Evolutionary conservation across 1,140 invertebrate genomes (phyloP).

Genomic region (Drosophila ohnishii): DNA sequence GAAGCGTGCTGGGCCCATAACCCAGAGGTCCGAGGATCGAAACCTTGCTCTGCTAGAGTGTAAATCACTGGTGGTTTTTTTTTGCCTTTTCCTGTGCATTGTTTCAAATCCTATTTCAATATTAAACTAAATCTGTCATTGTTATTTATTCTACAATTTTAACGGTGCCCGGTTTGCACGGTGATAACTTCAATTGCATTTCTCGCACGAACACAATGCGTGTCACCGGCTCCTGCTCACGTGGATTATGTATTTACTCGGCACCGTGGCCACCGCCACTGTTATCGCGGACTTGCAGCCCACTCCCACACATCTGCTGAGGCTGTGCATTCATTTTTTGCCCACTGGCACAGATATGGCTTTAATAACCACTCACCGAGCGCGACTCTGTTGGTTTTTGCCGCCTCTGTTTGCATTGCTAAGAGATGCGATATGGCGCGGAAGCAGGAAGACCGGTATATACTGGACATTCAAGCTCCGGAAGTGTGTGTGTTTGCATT

Average conservation of each 20-base stretch:
- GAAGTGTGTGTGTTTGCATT: conserved; percentile 14
- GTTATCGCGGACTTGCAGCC: conserved; percentile 39
- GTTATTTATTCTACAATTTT: neutral
- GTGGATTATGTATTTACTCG: conserved; percentile 73
- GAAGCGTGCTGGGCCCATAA: conserved; percentile 99
- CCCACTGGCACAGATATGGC: conserved; percentile 68
- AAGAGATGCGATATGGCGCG: conserved; percentile 25
- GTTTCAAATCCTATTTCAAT: neutral
- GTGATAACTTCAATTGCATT: neutral
- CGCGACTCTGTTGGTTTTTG: conserved; percentile 66
- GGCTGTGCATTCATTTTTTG: conserved; percentile 26
- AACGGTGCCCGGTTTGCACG: neutral
- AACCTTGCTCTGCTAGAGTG: conserved; percentile 93
- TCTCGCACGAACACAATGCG: conserved; percentile 8
- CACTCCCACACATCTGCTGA: conserved; percentile 35
- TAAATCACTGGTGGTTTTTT: neutral
- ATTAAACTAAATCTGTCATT: neutral
- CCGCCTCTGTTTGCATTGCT: conserved; percentile 58
- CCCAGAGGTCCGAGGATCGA: conserved; percentile 98
- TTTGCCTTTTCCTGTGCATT: neutral
- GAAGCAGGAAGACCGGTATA: conserved; percentile 8
- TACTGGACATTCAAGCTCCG: conserved; percentile 20
- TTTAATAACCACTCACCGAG: conserved; percentile 65
- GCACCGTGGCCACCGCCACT: conserved; percentile 38
- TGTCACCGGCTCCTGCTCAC: conserved; percentile 30